Evolutionary conservation across 2,797 vertebrate species (phyloP).

Genomic region (Pteropus rufus): DNA sequence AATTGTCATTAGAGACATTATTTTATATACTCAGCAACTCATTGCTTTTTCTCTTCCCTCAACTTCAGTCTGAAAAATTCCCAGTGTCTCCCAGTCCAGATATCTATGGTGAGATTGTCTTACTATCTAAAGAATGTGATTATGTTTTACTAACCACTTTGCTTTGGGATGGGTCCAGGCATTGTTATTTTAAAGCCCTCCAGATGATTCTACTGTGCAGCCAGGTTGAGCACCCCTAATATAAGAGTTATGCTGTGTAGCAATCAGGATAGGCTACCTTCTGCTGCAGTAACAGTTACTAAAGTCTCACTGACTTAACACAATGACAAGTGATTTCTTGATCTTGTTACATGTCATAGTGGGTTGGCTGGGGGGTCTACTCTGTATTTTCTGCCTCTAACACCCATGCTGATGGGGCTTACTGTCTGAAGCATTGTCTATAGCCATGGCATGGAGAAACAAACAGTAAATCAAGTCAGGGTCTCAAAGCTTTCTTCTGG

Average conservation of each 20-base stretch:
- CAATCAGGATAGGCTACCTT: neutral
- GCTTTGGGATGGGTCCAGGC: neutral
- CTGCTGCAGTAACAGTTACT: neutral
- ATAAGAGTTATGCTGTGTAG: neutral
- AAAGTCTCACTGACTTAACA: neutral
- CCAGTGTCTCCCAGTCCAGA: neutral
- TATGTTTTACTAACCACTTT: neutral
- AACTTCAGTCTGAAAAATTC: neutral
- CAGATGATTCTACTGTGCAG: neutral
- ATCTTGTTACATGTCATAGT: neutral
- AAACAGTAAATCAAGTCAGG: neutral
- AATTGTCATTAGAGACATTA: conserved; percentile 30
- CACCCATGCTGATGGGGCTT: neutral
- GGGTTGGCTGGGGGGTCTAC: neutral
- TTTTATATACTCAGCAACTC: neutral
- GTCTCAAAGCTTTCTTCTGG: neutral
- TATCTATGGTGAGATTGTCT: neutral
- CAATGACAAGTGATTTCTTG: neutral
- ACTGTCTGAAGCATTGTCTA: neutral
- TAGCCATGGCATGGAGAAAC: neutral
- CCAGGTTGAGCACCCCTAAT: neutral
- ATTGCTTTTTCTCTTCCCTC: neutral
- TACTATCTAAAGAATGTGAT: neutral
- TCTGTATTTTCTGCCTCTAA: neutral
- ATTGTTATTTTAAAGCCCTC: neutral